Base-by-base conservation (phyloP, 1,140 invertebrate species). In the Atta texana region DNA sequence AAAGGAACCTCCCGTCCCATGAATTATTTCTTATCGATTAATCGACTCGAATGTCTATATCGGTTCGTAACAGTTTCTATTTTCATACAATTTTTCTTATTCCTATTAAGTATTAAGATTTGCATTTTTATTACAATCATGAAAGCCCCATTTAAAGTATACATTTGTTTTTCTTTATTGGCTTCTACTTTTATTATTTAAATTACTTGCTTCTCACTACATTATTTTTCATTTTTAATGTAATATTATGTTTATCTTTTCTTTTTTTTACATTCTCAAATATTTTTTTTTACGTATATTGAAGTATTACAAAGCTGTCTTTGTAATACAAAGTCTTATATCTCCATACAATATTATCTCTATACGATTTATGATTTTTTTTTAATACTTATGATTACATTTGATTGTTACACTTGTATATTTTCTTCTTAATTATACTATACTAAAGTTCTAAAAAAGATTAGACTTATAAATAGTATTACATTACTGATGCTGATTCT, bases 1-100 rank as follows among this genome's bases (percentile, higher is more conserved):
- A 84, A 55, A 78, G 39, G 14, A 4, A 24, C 3, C 18, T 24
- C 7, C 3, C 68, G 44, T 24, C 39, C 28, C n/a, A 57, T 71
- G 53, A 84, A 90, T 92, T 80, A 72, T 90, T 68, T 59, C 59
- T 76, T 91, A 88, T 91, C 69, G 88, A 91, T 88, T 57, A 91
- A 91, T 88, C 81, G 78, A 89, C 82, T 72, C 44, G 55, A 78
- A 80, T 14, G 21, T 4, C 24, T 75, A 71, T 44, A 71, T 57
- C 34, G 66, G 14, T 71, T 21, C 66, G 24, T 75, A 75, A 84
- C 57, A 28, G 80, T 44, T 34, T 53, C 76, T 80, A 59, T 74
- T 61, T 44, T 28, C 51, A 28, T 72, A 31, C 16, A 34, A 74
- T 61, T 72, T 84, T 84, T 84, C 16, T 24, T 39, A 61, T 7